phyloP scores from a whole-genome alignment of 2,888 invertebrate genomes.

The Chaetogeoica ovagalla region DNA sequence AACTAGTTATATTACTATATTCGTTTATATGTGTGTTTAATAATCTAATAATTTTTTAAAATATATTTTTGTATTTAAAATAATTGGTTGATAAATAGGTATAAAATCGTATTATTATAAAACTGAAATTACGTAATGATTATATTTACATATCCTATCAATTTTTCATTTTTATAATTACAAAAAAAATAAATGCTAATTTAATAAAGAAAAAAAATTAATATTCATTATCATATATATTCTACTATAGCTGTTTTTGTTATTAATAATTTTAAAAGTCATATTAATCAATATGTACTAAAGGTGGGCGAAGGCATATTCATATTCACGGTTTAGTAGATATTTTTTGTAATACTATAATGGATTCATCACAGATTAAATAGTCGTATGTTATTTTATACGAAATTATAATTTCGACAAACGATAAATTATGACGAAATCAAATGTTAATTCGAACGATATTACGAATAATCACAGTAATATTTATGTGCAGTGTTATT shows the following conservation, averaged over 20 bases:
- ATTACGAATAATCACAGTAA: too few species aligned
- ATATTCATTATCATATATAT: not conserved
- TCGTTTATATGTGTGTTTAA: not conserved
- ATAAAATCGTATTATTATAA: not conserved
- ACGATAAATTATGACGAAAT: too few species aligned
- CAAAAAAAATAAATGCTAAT: not conserved
- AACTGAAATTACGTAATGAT: not conserved
- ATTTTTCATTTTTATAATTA: not conserved
- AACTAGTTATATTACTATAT: too few species aligned
- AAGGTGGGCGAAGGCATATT: too few species aligned
- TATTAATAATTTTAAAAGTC: not conserved
- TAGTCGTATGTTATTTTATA: too few species aligned
- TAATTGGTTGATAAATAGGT: not conserved
- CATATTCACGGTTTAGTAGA: too few species aligned
- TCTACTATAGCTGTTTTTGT: not conserved
- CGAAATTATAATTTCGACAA: too few species aligned
- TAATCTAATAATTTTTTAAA: not conserved
- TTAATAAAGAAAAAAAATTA: not conserved
- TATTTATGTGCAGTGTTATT: too few species aligned
- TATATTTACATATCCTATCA: not conserved
- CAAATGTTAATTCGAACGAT: too few species aligned
- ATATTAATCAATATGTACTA: not conserved
- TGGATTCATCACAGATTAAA: too few species aligned
- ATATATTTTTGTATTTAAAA: not conserved
- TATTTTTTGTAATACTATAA: too few species aligned